Evolutionary conservation across 2,888 invertebrate genomes (phyloP).

Genomic region (Rapana venosa): DNA sequence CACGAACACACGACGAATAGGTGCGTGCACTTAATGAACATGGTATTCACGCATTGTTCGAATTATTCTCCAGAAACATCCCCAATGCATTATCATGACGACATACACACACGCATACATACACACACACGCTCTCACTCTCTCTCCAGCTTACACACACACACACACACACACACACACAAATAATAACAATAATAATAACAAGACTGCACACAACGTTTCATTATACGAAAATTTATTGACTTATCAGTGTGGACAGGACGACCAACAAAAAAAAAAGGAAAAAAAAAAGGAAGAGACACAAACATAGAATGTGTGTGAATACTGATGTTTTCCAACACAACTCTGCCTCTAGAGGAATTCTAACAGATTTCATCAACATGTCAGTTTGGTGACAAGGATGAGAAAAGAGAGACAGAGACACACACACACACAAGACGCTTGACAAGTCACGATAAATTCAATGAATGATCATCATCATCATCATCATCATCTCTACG

Average conservation of each 20-base stretch:
- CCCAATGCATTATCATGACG: not conserved
- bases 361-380: constrained; percentile 25
- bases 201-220: not conserved
- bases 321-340: constrained; percentile 25
- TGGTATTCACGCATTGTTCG: too few relatives aligned
- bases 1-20: too few relatives aligned
- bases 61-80: not conserved
- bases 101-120: not conserved
- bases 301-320: constrained; percentile 24
- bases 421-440: not conserved
- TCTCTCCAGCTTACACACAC: not conserved
- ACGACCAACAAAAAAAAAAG: not conserved
- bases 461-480: not conserved
- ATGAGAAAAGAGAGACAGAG: not conserved
- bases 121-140: not conserved
- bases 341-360: constrained; percentile 3
- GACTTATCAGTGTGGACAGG: not conserved
- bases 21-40: too few relatives aligned
- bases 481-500: not conserved
- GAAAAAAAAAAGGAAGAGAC: not conserved
- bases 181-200: too few relatives aligned
- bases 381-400: constrained; percentile 6
- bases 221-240: constrained; percentile 21
- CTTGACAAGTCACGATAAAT: too few relatives aligned
- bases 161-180: constrained; percentile 23